phyloP scores from a whole-genome alignment of 2,113 vertebrate species.

The Hippocampus barbouri region DNA sequence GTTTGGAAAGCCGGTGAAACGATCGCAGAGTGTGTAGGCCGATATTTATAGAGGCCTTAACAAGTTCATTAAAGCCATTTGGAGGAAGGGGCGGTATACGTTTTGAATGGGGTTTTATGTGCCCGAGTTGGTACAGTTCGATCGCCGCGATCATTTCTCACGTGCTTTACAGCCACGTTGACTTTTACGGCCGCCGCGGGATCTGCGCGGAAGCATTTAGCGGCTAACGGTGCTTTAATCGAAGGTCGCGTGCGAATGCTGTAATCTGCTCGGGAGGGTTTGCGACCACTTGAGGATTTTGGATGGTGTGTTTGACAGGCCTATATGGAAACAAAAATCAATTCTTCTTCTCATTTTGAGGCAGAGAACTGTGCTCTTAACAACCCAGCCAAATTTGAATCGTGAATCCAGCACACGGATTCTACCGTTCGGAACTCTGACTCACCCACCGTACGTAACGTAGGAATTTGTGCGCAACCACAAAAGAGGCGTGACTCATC shows the following conservation, averaged over 20 bases:
- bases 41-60: constrained; percentile 73
- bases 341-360: too few species aligned
- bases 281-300: constrained; percentile 29
- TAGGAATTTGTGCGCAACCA: too few species aligned
- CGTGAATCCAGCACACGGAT: too few species aligned
- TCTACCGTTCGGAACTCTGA: too few species aligned
- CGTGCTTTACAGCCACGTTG: constrained; percentile 59
- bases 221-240: constrained; percentile 49
- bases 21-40: constrained; percentile 53
- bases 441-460: too few species aligned
- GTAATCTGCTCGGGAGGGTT: constrained; percentile 49
- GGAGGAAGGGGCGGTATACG: constrained; percentile 35
- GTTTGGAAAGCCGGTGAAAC: constrained; percentile 54
- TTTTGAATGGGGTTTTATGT: constrained; percentile 58
- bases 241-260: constrained; percentile 46
- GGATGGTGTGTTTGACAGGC: neutral
- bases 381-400: too few species aligned
- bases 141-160: constrained; percentile 67
- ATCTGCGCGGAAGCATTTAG: constrained; percentile 62
- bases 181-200: constrained; percentile 69
- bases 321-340: neutral
- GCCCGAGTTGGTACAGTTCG: constrained; percentile 62
- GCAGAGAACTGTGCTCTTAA: too few species aligned
- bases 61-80: constrained; percentile 66
- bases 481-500: too few species aligned